phyloP scores from a whole-genome alignment of 2,888 invertebrate genomes.

The Abscondita cerata region DNA sequence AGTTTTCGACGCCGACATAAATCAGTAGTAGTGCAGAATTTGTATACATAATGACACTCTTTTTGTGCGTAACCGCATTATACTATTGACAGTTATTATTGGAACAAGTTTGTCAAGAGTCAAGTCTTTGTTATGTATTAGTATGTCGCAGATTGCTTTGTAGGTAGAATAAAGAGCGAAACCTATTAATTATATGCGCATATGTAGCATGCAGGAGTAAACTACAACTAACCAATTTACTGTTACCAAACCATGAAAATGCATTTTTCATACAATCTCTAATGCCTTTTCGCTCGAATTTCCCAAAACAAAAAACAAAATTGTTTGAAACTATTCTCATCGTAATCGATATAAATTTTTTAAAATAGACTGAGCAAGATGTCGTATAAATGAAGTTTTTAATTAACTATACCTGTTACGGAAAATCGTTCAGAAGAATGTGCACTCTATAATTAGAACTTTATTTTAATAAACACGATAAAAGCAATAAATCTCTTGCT shows the following conservation, averaged over 20 bases:
- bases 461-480: conserved; percentile 6
- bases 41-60: conserved; percentile 28
- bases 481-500: neutral
- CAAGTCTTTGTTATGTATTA: conserved; percentile 35
- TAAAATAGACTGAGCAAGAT: too few species aligned
- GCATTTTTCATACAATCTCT: conserved; percentile 29
- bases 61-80: conserved; percentile 29
- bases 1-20: conserved; percentile 13
- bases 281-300: too few species aligned
- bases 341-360: too few species aligned
- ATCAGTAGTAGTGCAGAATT: conserved; percentile 24
- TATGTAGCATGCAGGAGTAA: conserved; percentile 33
- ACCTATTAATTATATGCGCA: conserved; percentile 36
- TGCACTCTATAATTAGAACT: conserved; percentile 4
- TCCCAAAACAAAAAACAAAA: neutral
- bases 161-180: conserved; percentile 34
- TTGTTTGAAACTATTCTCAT: too few species aligned
- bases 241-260: conserved; percentile 30
- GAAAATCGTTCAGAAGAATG: neutral
- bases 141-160: conserved; percentile 33
- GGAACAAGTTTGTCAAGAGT: conserved; percentile 36
- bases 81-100: conserved; percentile 34
- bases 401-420: too few species aligned
- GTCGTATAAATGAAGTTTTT: too few species aligned
- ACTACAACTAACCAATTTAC: conserved; percentile 28